phyloP scores from a whole-genome alignment of 2,797 vertebrate genomes.

The Myotis daubentonii region DNA sequence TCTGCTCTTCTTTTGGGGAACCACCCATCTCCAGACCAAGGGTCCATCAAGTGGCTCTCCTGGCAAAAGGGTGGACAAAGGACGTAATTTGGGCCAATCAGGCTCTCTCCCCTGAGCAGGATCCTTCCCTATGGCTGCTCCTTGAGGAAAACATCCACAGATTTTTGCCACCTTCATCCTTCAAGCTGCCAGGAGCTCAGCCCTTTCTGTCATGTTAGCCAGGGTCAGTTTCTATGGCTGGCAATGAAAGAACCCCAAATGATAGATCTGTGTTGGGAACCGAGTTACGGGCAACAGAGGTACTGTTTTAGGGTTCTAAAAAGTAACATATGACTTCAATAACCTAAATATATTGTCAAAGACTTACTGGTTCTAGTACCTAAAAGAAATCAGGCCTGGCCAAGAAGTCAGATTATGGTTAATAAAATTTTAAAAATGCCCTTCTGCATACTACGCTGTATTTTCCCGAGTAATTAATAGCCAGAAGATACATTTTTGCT shows the following conservation, averaged over 20 bases:
- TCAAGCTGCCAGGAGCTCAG: background rate
- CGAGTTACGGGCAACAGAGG: background rate
- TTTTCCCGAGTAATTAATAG: background rate
- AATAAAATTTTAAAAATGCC: background rate
- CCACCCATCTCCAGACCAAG: background rate
- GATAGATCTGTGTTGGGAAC: background rate
- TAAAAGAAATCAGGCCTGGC: background rate
- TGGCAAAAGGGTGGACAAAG: background rate
- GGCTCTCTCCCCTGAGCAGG: background rate
- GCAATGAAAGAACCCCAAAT: background rate
- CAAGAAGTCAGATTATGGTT: background rate
- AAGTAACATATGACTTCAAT: background rate
- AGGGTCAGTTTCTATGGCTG: background rate
- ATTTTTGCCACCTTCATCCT: background rate
- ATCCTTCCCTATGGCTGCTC: background rate
- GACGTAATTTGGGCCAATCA: background rate
- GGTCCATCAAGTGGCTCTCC: background rate
- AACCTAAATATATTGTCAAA: background rate
- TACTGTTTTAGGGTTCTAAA: background rate
- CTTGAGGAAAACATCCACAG: background rate
- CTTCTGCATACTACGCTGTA: background rate
- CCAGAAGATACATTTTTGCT: constrained; percentile 7
- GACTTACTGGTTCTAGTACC: background rate
- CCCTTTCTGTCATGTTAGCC: background rate
- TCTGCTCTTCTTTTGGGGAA: background rate